phyloP scores from a whole-genome alignment of 2,888 invertebrate species.

The Halictus quadricinctus region DNA sequence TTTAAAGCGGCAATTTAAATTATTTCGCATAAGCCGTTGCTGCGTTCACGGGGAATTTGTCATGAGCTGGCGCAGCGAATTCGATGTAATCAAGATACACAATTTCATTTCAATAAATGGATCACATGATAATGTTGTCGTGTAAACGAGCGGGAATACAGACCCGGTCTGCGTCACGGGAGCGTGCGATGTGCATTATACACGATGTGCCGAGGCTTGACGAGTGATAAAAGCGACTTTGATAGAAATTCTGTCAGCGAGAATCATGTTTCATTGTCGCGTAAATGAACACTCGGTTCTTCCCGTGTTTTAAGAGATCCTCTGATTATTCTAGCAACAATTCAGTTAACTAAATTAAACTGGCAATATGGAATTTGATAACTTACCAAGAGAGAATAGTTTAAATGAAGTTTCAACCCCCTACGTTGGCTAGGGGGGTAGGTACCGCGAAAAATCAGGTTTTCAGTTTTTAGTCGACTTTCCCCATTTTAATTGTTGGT shows the following conservation, averaged over 20 bases:
- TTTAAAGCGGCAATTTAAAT: conserved; percentile 39
- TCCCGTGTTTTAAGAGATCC: neutral
- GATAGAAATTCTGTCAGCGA: neutral
- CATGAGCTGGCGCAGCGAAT: conserved; percentile 21
- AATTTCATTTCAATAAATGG: conserved; percentile 27
- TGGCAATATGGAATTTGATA: neutral
- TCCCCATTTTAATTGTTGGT: neutral
- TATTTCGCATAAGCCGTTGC: conserved; percentile 32
- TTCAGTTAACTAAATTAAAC: neutral
- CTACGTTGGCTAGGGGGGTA: neutral
- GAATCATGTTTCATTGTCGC: neutral
- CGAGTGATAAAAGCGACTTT: neutral
- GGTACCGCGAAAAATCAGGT: neutral
- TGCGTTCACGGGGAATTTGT: conserved; percentile 35
- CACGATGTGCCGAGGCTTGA: neutral
- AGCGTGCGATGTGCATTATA: neutral
- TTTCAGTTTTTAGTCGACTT: neutral
- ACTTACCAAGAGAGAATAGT: neutral
- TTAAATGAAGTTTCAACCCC: neutral
- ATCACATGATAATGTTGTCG: conserved; percentile 33
- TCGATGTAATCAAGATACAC: conserved; percentile 41
- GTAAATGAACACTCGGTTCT: neutral
- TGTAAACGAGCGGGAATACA: conserved; percentile 11
- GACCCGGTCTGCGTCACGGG: neutral
- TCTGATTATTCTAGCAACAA: neutral